phyloP scores from a whole-genome alignment of 2,797 vertebrate genomes.

The Cyclopterus lumpus region DNA sequence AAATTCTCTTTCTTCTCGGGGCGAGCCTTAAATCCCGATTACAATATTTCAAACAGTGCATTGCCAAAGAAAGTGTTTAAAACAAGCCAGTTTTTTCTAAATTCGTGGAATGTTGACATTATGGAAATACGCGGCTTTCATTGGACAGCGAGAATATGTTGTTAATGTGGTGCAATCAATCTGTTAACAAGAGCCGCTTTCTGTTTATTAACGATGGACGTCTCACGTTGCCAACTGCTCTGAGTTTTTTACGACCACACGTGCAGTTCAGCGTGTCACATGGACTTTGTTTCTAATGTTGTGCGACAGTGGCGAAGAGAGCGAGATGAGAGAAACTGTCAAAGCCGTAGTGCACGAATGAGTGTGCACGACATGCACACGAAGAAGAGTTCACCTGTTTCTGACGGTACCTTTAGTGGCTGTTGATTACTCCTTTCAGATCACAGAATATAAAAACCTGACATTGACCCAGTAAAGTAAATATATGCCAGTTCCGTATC shows the following conservation, averaged over 20 bases:
- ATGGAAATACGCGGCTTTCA: not conserved
- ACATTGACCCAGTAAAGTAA: slow-evolving; percentile 3
- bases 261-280: not conserved
- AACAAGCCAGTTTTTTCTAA: not conserved
- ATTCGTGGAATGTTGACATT: not conserved
- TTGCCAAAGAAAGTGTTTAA: not conserved
- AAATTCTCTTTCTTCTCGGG: not conserved
- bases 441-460: slow-evolving; percentile 13
- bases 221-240: slow-evolving; percentile 8
- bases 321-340: slow-evolving; percentile 18
- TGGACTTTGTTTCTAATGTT: slow-evolving; percentile 18
- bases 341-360: slow-evolving; percentile 5
- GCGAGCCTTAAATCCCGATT: not conserved
- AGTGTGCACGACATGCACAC: not conserved
- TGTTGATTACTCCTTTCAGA: slow-evolving; percentile 24
- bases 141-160: not conserved
- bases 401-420: slow-evolving; percentile 14
- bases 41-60: not conserved
- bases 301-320: slow-evolving; percentile 7
- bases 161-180: slow-evolving; percentile 20
- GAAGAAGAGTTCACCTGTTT: slow-evolving; percentile 19
- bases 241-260: slow-evolving; percentile 16
- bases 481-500: slow-evolving; percentile 16
- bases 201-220: slow-evolving; percentile 48
- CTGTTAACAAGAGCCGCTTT: slow-evolving; percentile 41